phyloP scores from a whole-genome alignment of 2,113 vertebrate genomes.

The Macroglossus sobrinus region DNA sequence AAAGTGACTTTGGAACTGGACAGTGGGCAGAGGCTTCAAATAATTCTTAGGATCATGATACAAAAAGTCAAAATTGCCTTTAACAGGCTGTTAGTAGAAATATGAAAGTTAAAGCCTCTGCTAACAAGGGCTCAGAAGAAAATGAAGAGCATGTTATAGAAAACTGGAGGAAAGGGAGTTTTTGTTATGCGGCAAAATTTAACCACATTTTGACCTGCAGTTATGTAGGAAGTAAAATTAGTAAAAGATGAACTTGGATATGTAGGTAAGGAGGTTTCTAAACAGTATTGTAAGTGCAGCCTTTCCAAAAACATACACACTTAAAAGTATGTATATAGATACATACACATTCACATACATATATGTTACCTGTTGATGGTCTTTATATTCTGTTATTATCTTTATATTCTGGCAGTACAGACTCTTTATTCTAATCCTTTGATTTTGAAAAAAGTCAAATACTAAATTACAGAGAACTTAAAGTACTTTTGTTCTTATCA shows the following conservation, averaged over 20 bases:
- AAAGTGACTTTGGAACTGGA: not conserved
- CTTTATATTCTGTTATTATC: too few relatives aligned
- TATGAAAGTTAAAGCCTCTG: not conserved
- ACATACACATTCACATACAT: too few relatives aligned
- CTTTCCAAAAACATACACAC: not conserved
- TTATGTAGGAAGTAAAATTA: not conserved
- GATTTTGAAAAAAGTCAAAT: conserved; percentile 36
- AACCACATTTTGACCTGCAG: not conserved
- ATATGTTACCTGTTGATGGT: not conserved
- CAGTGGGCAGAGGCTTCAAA: not conserved
- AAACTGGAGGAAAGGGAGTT: not conserved
- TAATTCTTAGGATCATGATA: not conserved
- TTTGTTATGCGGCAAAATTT: not conserved
- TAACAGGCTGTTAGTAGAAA: not conserved
- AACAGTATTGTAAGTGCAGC: not conserved
- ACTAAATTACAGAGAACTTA: not conserved
- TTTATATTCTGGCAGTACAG: not conserved
- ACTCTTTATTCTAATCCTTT: not conserved
- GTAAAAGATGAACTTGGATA: not conserved
- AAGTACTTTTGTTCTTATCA: conserved; percentile 40
- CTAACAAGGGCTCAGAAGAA: not conserved
- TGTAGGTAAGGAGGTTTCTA: not conserved
- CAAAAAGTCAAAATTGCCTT: not conserved
- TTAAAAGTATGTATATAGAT: not conserved
- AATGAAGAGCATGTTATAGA: not conserved